phyloP scores from a whole-genome alignment of 1,140 invertebrate genomes.

The Chlorops oryzae region DNA sequence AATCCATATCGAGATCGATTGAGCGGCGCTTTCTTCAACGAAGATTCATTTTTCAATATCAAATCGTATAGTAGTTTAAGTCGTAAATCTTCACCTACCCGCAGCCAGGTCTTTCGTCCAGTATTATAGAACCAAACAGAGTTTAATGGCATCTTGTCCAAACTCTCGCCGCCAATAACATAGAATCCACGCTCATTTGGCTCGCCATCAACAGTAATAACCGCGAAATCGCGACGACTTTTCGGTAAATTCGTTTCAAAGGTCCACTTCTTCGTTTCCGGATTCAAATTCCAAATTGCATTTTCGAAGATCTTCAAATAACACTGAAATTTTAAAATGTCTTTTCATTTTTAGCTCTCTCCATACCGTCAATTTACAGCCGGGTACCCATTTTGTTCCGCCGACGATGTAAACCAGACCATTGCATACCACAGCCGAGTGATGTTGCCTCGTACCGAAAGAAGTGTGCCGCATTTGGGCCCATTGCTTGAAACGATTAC shows the following conservation, averaged over 20 bases:
- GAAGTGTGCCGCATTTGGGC: slow-evolving; percentile 7
- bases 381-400: slow-evolving; percentile 5
- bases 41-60: background rate
- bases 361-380: slow-evolving; percentile 14
- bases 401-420: slow-evolving; percentile 16
- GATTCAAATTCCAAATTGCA: slow-evolving; percentile 14
- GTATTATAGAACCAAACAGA: slow-evolving; percentile 14
- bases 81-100: slow-evolving; percentile 3
- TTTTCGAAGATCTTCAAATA: slow-evolving; percentile 13
- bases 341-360: background rate
- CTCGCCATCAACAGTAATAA: slow-evolving; percentile 5
- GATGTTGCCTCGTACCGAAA: slow-evolving; percentile 11
- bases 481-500: too few species aligned
- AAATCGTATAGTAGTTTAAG: background rate
- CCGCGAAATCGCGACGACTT: slow-evolving; percentile 11
- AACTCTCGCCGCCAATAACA: slow-evolving; percentile 12
- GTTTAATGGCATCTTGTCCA: slow-evolving; percentile 4
- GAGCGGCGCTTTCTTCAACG: slow-evolving; percentile 9
- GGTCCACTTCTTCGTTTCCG: slow-evolving; percentile 9
- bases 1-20: slow-evolving; percentile 16
- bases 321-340: background rate
- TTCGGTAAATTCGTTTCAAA: slow-evolving; percentile 11
- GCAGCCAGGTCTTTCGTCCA: slow-evolving; percentile 10
- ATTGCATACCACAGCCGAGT: slow-evolving; percentile 14
- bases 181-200: slow-evolving; percentile 8